Percentiles rank a stretch among this genome's conserved stretches.
Evolutionary conservation across 2,797 vertebrate genomes (phyloP).

Genomic region (Chelon auratus): DNA sequence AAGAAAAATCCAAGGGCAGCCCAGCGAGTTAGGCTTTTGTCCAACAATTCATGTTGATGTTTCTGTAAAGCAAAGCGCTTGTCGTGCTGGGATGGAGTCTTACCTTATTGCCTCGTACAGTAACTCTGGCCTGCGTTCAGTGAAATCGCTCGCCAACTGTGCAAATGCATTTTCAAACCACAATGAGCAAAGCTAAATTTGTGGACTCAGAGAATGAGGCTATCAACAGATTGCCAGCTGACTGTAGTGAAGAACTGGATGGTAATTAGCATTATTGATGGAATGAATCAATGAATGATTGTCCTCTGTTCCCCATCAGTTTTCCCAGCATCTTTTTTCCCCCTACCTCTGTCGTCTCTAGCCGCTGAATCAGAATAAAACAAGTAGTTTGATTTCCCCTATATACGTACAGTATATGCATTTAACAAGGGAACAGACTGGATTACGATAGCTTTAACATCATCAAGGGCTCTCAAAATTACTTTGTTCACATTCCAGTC

Average conservation of each 20-base stretch:
- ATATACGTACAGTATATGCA: too few relatives aligned
- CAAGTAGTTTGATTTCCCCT: too few relatives aligned
- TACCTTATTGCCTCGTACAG: conserved; percentile 12
- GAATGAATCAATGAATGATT: conserved; percentile 45
- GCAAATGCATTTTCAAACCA: conserved; percentile 2
- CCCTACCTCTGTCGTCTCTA: conserved; percentile 3
- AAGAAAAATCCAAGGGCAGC: not conserved
- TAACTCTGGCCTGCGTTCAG: conserved; percentile 12
- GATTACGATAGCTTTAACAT: too few relatives aligned
- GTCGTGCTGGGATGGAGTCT: conserved; percentile 16
- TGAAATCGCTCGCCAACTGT: conserved; percentile 11
- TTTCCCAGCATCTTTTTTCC: conserved; percentile 24
- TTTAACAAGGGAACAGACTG: too few relatives aligned
- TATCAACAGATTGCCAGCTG: conserved; percentile 24
- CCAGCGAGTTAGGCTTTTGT: conserved; percentile 4
- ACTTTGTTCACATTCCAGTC: not conserved
- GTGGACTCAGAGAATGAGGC: conserved; percentile 14
- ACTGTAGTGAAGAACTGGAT: conserved; percentile 30
- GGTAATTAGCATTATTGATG: conserved; percentile 51
- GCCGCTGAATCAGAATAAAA: not conserved
- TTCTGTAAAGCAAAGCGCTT: conserved; percentile 10
- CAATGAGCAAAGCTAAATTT: conserved; percentile 19
- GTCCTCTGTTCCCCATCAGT: conserved; percentile 20
- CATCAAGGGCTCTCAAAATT: not conserved
- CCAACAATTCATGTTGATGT: conserved; percentile 8